These are phyloP conservation scores for Drosophila sulfurigaster DNA, from an alignment of 1,140 invertebrate species.

Conservation along the genomic window DNA sequence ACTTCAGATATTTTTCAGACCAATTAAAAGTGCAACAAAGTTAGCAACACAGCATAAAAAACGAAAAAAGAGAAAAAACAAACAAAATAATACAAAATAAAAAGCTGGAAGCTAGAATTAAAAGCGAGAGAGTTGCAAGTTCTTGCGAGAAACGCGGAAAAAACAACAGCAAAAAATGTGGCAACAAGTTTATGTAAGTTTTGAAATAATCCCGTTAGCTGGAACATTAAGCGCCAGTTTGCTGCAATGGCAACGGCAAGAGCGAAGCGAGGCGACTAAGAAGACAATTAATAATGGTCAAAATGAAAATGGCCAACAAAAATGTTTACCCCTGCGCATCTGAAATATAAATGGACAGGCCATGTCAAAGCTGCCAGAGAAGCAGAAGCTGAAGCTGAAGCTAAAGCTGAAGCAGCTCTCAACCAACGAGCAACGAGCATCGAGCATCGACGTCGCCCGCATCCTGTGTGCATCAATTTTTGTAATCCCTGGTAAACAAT, in stretches of 20 bases:
- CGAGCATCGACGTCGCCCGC: slow-evolving; percentile 22
- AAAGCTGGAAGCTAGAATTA: not conserved
- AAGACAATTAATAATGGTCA: slow-evolving; percentile 72
- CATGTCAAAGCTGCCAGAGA: slow-evolving; percentile 53
- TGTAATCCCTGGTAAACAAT: slow-evolving; percentile 64
- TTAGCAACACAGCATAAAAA: slow-evolving; percentile 31
- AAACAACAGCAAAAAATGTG: not conserved
- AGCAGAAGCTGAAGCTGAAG: not conserved
- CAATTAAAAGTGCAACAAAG: slow-evolving; percentile 74
- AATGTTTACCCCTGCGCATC: slow-evolving; percentile 41
- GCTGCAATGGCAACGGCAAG: slow-evolving; percentile 4
- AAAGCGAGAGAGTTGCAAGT: slow-evolving; percentile 35
- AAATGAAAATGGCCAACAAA: slow-evolving; percentile 42
- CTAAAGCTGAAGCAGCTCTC: not conserved
- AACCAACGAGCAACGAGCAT: not conserved
- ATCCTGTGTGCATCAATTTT: slow-evolving; percentile 31
- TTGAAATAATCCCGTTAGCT: slow-evolving; percentile 55
- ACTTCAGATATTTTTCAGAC: slow-evolving; percentile 59
- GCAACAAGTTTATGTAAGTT: slow-evolving; percentile 25
- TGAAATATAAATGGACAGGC: slow-evolving; percentile 63
- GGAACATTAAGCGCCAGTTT: slow-evolving; percentile 34
- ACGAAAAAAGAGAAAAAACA: too few species aligned
- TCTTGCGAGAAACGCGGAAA: slow-evolving; percentile 19
- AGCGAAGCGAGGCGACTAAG: slow-evolving; percentile 38
- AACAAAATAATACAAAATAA: slow-evolving; percentile 5